Percentiles rank a stretch among this genome's conserved stretches.
These are phyloP conservation scores for Seriola quinqueradiata DNA, from an alignment of 2,113 vertebrate genomes.

Conservation along the genomic window DNA sequence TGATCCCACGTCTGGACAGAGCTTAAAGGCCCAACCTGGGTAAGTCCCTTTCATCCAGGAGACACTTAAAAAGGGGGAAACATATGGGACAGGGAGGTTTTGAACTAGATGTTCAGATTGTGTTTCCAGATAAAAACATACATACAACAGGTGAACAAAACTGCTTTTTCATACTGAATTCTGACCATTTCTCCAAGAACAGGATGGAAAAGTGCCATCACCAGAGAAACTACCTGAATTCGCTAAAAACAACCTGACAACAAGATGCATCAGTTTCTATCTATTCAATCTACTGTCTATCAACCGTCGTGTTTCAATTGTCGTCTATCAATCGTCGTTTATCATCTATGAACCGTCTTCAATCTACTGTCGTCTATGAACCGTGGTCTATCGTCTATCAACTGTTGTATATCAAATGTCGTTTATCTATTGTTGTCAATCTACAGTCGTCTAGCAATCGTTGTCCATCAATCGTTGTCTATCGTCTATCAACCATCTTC, in stretches of 20 bases:
- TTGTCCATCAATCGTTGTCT: too few relatives aligned
- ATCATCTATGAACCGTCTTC: too few relatives aligned
- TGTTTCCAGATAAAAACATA: background rate
- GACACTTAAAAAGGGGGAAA: constrained; percentile 23
- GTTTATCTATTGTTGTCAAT: too few relatives aligned
- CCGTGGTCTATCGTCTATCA: too few relatives aligned
- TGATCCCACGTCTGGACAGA: constrained; percentile 81
- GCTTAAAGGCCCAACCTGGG: constrained; percentile 76
- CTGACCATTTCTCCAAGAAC: background rate
- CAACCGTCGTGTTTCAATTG: too few relatives aligned
- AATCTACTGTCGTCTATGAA: too few relatives aligned
- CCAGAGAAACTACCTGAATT: background rate
- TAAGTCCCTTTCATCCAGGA: constrained; percentile 69
- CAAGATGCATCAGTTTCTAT: background rate
- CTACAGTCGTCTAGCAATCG: too few relatives aligned
- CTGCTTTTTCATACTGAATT: background rate
- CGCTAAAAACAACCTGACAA: background rate
- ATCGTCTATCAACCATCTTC: too few relatives aligned
- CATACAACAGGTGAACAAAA: constrained; percentile 15
- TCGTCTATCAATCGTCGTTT: too few relatives aligned
- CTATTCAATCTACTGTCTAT: too few relatives aligned
- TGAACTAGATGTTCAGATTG: background rate
- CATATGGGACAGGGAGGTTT: constrained; percentile 37
- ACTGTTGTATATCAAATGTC: too few relatives aligned
- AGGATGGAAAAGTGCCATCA: background rate